These are phyloP conservation scores for Drosophila kokeensis DNA, from an alignment of 2,888 invertebrate species.

Conservation along the genomic window DNA sequence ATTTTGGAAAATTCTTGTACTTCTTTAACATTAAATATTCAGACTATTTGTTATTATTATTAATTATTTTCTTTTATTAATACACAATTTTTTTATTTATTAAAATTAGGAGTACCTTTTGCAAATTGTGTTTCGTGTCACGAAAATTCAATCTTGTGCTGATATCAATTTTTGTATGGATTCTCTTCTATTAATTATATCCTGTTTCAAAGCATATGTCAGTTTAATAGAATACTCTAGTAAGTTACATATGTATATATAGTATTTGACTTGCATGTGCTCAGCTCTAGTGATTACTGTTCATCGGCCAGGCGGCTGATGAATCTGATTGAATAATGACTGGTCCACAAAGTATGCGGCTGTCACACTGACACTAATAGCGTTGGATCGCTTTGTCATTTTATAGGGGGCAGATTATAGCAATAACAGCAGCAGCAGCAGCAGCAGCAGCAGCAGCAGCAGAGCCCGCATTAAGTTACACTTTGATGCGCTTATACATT, in stretches of 20 bases:
- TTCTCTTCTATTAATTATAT: neutral
- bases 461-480: conserved; percentile 57
- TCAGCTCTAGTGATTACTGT: conserved; percentile 12
- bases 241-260: no score
- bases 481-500: conserved; percentile 67
- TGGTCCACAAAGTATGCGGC: conserved; percentile 48
- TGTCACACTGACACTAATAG: conserved; percentile 62
- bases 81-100: neutral
- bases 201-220: neutral
- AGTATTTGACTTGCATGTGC: neutral
- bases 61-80: no score
- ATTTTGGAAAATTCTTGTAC: neutral
- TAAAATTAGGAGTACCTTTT: neutral
- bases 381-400: conserved; percentile 36
- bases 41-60: neutral
- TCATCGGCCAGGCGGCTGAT: conserved; percentile 24
- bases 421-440: neutral
- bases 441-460: conserved; percentile 3
- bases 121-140: neutral
- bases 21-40: neutral
- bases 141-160: neutral
- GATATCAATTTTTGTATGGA: neutral
- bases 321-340: conserved; percentile 77
- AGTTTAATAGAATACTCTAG: neutral
- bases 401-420: neutral